A percentile compares a stretch with the other conserved stretches of the same genome.
Conservation (phyloP, 2,797 vertebrate genomes). For the Aulostomus chinensis region DNA sequence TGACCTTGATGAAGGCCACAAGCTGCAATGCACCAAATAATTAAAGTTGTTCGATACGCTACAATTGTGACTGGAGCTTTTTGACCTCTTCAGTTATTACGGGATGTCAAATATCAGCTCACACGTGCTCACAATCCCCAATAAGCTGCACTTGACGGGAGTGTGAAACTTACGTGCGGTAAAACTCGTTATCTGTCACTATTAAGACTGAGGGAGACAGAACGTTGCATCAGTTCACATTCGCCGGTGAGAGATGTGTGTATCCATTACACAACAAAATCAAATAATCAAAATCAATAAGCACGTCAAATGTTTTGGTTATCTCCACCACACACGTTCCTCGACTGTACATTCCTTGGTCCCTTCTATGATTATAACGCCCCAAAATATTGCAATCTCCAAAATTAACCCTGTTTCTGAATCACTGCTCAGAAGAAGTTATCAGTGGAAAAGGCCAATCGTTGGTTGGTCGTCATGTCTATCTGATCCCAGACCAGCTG, state of each 20-base stretch:
- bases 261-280: constrained; percentile 25
- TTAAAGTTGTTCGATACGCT: too few relatives aligned
- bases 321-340: background rate
- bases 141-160: too few relatives aligned
- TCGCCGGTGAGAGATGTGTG: constrained; percentile 17
- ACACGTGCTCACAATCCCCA: too few relatives aligned
- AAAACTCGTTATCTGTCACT: constrained; percentile 4
- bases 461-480: constrained; percentile 11
- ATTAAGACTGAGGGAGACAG: constrained; percentile 25
- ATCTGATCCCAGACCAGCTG: constrained; percentile 94
- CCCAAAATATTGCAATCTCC: constrained; percentile 9
- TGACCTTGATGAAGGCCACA: too few relatives aligned
- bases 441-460: constrained; percentile 22
- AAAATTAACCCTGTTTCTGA: constrained; percentile 1
- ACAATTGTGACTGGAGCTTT: too few relatives aligned
- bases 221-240: constrained; percentile 22
- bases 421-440: constrained; percentile 12
- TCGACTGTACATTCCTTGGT: constrained; percentile 47
- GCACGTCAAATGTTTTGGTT: constrained; percentile 15
- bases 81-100: too few relatives aligned
- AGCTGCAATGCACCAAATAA: too few relatives aligned
- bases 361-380: constrained; percentile 11
- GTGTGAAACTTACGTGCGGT: too few relatives aligned
- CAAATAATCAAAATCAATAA: constrained; percentile 15
- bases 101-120: too few relatives aligned